A percentile compares a stretch with the other conserved stretches of the same genome.
Conservation (phyloP, 2,888 invertebrate species). For the Trachelus tabidus region DNA sequence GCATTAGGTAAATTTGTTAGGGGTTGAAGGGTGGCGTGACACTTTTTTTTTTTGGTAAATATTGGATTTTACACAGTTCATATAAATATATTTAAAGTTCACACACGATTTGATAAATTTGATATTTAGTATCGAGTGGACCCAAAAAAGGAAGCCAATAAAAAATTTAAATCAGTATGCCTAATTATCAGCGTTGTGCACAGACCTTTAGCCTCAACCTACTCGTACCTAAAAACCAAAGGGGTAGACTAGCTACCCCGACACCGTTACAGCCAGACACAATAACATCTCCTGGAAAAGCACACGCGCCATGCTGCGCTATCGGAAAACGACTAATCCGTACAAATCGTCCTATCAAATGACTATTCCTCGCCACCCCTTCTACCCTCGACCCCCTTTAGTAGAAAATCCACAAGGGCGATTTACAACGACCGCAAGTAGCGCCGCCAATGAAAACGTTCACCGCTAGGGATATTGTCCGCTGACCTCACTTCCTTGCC, state of each 20-base stretch:
- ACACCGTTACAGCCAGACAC: not conserved
- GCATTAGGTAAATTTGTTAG: conserved; percentile 36
- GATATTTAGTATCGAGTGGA: not conserved
- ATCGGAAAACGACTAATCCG: conserved; percentile 36
- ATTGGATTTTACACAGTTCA: not conserved
- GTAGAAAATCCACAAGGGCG: not conserved
- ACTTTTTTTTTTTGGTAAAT: not conserved
- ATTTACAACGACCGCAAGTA: not conserved
- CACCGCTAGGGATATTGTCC: not conserved
- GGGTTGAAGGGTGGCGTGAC: not conserved
- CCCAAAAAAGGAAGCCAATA: not conserved
- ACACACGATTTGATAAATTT: not conserved
- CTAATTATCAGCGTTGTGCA: not conserved
- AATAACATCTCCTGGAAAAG: not conserved
- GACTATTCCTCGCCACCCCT: conserved; percentile 18
- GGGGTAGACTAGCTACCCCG: not conserved
- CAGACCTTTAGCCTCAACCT: not conserved
- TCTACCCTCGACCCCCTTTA: not conserved
- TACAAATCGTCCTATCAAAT: conserved; percentile 37
- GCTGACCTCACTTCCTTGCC: not conserved
- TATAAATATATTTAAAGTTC: too few species aligned
- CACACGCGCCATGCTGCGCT: not conserved
- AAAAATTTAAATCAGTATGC: not conserved
- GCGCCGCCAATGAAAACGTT: not conserved
- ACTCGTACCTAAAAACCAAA: not conserved